These are phyloP conservation scores for Colaptes auratus DNA, from an alignment of 2,113 vertebrate species.

Conservation along the genomic window DNA sequence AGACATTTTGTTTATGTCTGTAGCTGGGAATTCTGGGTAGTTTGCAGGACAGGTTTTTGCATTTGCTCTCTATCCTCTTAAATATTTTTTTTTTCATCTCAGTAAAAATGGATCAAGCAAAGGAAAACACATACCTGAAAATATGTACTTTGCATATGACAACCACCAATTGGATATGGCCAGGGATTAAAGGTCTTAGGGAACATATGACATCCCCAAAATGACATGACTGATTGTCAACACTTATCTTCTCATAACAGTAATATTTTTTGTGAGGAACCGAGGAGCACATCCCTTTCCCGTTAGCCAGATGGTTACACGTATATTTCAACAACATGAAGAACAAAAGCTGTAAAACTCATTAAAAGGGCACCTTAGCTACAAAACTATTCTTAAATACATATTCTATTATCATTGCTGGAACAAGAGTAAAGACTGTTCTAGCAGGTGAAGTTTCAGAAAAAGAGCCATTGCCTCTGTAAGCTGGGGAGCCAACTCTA, in stretches of 20 bases:
- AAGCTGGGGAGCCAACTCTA: background rate
- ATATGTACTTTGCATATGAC: background rate
- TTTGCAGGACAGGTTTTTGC: background rate
- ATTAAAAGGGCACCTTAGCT: background rate
- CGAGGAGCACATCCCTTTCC: background rate
- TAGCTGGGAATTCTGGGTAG: background rate
- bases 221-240: background rate
- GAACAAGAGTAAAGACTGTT: background rate
- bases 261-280: background rate
- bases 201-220: background rate
- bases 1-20: background rate
- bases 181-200: background rate
- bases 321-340: background rate
- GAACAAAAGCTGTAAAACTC: background rate
- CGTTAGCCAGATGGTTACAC: background rate
- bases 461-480: background rate
- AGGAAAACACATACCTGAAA: background rate
- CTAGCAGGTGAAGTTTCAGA: background rate
- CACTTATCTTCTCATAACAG: background rate
- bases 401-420: background rate
- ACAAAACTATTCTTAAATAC: background rate
- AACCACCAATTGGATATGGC: background rate
- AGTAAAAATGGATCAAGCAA: background rate
- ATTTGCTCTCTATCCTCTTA: background rate
- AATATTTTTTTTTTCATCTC: background rate